Base-by-base conservation (phyloP, 2,797 vertebrate species). In the Lithobates pipiens region DNA sequence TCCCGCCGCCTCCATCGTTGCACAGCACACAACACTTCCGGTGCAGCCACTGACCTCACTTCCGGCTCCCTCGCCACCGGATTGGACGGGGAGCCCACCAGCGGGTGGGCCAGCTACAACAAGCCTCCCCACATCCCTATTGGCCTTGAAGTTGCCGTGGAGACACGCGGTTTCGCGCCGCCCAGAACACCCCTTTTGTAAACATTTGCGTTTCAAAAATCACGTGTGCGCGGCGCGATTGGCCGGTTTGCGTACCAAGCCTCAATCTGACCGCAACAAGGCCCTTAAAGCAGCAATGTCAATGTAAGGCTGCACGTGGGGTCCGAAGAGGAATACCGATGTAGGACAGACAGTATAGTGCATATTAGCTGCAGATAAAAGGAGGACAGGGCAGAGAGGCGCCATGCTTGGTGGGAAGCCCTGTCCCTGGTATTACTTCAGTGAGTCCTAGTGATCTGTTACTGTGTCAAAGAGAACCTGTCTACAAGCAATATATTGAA, bases 31-130 rank as follows among this genome's bases (percentile, higher is more conserved):
- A 27, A 32, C 27, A 1, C 27, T 82, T 86, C 72, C 85, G 57
- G 73, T 76, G 50, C 57, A 32, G 1, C 16, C 50, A 5, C 11
- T 3, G 42, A 71, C 91, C 27, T 90, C 74, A 92, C 91, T 67
- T 85, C 86, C 70, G 71, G 32, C 18, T 36, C 50, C 63, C 2
- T 8, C 10, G 65, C 34, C 63, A 25, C 21, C 50, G 4, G 65
- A 85, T 76, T 85, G 84, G 84, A 16, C 44, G 23, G 32, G 5
- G 18, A 11, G 18, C 2, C 3, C 10, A 42, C 50, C 46, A 21
- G 32, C 1, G 68, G 82, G 63, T 10, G 74, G 44, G 34, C 67
- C 90, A 2, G 88, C 85, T 5, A 88, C 89, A 0, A 76, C 81
- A 74, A 27, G 72, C 34, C 0, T 76, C 15, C 1, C 75, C 32